These are phyloP conservation scores for Pardosa pseudoannulata DNA, from an alignment of 2,888 invertebrate genomes.

Conservation along the genomic window DNA sequence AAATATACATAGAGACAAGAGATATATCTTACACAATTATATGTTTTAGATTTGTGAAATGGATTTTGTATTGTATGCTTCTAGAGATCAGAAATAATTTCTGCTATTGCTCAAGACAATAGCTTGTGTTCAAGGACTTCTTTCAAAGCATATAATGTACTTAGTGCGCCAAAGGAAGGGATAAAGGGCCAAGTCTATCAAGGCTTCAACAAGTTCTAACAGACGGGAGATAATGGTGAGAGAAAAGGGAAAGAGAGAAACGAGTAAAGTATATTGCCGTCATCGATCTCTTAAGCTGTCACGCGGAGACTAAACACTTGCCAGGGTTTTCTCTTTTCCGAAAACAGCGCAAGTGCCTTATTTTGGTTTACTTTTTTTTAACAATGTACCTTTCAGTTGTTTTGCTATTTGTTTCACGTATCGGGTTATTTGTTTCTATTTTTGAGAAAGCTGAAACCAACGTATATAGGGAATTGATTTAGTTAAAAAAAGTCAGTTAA, in stretches of 20 bases:
- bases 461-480: too few relatives aligned
- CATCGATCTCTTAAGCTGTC: slow-evolving; percentile 65
- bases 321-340: slow-evolving; percentile 41
- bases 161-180: not conserved
- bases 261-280: slow-evolving; percentile 42
- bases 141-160: too few relatives aligned
- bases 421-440: not conserved
- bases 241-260: slow-evolving; percentile 15
- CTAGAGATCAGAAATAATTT: too few relatives aligned
- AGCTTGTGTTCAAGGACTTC: too few relatives aligned
- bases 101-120: too few relatives aligned
- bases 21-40: too few relatives aligned
- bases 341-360: not conserved
- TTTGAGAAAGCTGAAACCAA: too few relatives aligned
- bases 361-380: not conserved
- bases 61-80: too few relatives aligned
- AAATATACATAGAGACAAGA: too few relatives aligned
- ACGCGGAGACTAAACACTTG: slow-evolving; percentile 64
- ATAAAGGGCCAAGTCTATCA: not conserved
- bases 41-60: too few relatives aligned
- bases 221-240: not conserved
- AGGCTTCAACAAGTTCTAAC: not conserved
- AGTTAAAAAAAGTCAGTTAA: too few relatives aligned
- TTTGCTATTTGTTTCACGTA: not conserved
- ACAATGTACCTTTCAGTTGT: not conserved